phyloP scores from a whole-genome alignment of 2,888 invertebrate genomes.

The Leucophora obtusa region DNA sequence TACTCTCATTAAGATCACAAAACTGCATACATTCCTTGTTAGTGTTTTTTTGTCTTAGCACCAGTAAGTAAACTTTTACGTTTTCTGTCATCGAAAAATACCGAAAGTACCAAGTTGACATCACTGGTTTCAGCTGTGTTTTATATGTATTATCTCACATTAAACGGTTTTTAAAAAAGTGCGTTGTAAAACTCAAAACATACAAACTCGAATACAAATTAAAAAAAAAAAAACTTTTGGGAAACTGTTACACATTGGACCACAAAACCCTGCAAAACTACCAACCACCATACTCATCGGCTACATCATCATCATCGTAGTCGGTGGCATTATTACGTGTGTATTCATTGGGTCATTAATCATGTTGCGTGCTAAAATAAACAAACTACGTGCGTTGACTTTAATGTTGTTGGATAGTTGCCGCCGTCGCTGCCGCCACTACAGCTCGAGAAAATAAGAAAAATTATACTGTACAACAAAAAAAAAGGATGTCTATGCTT shows the following conservation, averaged over 20 bases:
- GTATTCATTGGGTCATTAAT: conserved; percentile 73
- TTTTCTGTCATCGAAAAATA: too few relatives aligned
- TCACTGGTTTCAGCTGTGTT: conserved; percentile 55
- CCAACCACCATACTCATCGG: not conserved
- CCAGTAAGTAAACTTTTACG: too few relatives aligned
- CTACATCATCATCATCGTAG: not conserved
- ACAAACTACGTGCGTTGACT: conserved; percentile 63
- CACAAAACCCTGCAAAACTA: not conserved
- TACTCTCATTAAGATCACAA: too few relatives aligned
- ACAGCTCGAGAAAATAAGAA: not conserved
- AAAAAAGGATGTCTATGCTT: conserved; percentile 3
- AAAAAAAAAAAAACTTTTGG: not conserved
- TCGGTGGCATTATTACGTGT: conserved; percentile 18
- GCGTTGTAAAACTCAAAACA: conserved; percentile 15
- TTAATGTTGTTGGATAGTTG: conserved; percentile 24
- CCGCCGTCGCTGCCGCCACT: not conserved
- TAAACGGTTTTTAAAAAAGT: conserved; percentile 40
- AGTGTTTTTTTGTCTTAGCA: too few relatives aligned
- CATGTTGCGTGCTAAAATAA: conserved; percentile 69
- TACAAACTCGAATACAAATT: not conserved
- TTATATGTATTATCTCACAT: conserved; percentile 28
- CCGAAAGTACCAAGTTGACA: too few relatives aligned
- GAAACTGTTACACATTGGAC: not conserved
- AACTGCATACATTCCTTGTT: too few relatives aligned
- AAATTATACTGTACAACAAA: not conserved